phyloP scores from a whole-genome alignment of 1,140 invertebrate genomes.

The Orchestia grillus region DNA sequence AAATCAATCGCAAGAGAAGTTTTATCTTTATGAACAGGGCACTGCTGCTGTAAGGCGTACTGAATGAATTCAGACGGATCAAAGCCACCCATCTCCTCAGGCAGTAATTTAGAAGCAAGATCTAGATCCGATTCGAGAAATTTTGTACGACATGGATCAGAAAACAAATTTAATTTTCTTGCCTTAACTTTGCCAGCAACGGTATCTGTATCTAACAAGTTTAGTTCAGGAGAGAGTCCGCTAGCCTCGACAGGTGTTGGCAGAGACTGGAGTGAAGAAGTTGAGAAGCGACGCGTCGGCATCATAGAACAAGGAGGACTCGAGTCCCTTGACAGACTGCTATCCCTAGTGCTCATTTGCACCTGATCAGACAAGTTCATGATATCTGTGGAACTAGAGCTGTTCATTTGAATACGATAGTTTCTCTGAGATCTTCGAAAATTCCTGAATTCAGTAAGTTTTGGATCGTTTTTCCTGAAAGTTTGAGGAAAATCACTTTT shows the following conservation, averaged over 20 bases:
- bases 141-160: not conserved
- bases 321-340: not conserved
- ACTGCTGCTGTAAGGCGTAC: slow-evolving; percentile 40
- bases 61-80: not conserved
- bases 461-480: not conserved
- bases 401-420: not conserved
- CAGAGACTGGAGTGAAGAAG: slow-evolving; percentile 3
- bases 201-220: not conserved
- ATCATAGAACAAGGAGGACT: not conserved
- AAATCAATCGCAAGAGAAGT: not conserved
- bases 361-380: not conserved
- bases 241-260: not conserved
- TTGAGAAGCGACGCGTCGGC: not conserved
- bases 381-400: not conserved
- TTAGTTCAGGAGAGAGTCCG: not conserved
- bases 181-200: not conserved
- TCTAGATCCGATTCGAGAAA: not conserved
- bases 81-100: not conserved
- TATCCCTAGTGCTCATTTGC: not conserved
- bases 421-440: not conserved
- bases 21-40: slow-evolving; percentile 48
- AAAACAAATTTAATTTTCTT: not conserved
- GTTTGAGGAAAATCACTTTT: not conserved
- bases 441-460: not conserved
- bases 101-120: not conserved